Evolutionary conservation across 2,888 invertebrate species (phyloP).

Genomic region (Corythucha ciliata): DNA sequence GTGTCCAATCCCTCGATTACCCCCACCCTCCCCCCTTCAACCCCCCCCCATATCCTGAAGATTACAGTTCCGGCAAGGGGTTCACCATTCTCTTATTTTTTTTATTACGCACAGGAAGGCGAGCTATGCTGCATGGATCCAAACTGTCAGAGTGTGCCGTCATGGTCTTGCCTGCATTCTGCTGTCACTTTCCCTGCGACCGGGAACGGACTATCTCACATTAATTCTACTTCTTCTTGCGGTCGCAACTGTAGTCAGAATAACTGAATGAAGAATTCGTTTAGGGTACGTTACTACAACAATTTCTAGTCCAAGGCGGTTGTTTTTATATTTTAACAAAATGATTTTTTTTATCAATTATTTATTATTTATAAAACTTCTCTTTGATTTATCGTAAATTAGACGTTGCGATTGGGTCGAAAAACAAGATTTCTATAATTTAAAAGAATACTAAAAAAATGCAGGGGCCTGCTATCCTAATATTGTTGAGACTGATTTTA

Average conservation of each 20-base stretch:
- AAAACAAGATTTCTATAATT: too few species aligned
- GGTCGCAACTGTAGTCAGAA: conserved; percentile 30
- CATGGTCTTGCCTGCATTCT: conserved; percentile 17
- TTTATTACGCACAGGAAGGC: conserved; percentile 26
- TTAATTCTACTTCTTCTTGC: conserved; percentile 27
- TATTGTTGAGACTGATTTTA: too few species aligned
- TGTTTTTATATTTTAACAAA: conserved; percentile 16
- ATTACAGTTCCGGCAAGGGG: not conserved
- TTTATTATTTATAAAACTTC: too few species aligned
- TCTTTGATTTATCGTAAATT: too few species aligned
- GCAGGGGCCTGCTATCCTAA: too few species aligned
- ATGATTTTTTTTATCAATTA: conserved; percentile 13
- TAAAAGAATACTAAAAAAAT: too few species aligned
- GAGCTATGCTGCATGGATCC: conserved; percentile 27
- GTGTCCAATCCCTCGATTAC: not conserved
- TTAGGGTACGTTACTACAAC: too few species aligned
- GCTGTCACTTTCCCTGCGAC: conserved; percentile 16
- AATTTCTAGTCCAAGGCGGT: conserved; percentile 22
- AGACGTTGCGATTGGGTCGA: too few species aligned
- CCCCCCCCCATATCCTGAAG: not conserved
- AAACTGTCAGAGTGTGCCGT: conserved; percentile 19
- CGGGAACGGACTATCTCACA: conserved; percentile 20
- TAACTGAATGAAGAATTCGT: conserved; percentile 21
- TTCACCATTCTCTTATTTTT: not conserved
- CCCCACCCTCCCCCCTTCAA: conserved; percentile 1